phyloP scores from a whole-genome alignment of 2,888 invertebrate genomes.

The Dascillus cervinus region DNA sequence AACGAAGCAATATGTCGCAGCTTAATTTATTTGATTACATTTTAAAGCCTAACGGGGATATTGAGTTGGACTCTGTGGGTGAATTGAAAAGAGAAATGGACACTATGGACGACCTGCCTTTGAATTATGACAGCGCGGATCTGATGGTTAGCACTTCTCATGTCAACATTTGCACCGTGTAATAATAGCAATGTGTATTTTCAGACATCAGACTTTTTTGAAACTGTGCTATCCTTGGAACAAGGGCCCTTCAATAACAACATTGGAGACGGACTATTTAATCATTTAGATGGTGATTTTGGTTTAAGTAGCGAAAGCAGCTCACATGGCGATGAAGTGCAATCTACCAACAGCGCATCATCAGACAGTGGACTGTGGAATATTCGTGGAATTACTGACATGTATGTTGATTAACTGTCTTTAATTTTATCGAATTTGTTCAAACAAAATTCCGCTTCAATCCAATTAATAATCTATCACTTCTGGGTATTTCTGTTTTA shows the following conservation, averaged over 20 bases:
- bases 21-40: conserved; percentile 19
- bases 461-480: no score
- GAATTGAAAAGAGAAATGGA: conserved; percentile 31
- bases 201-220: conserved; percentile 54
- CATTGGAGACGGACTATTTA: conserved; percentile 44
- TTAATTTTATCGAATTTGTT: conserved; percentile 1
- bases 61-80: conserved; percentile 21
- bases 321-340: conserved; percentile 31
- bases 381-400: conserved; percentile 14
- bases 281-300: conserved; percentile 31
- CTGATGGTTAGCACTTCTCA: conserved; percentile 31
- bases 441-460: no score
- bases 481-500: no score
- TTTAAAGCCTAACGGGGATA: conserved; percentile 15
- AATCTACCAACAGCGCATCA: conserved; percentile 40
- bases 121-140: conserved; percentile 34
- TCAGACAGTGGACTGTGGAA: conserved; percentile 56
- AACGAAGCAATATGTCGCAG: conserved; percentile 20
- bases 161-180: conserved; percentile 3
- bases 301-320: conserved; percentile 33
- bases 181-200: conserved; percentile 7
- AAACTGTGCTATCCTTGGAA: conserved; percentile 59
- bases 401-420: conserved; percentile 8
- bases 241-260: conserved; percentile 52
- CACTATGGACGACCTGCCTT: conserved; percentile 28